phyloP scores from a whole-genome alignment of 1,140 invertebrate genomes.

The Gryllus bimaculatus region DNA sequence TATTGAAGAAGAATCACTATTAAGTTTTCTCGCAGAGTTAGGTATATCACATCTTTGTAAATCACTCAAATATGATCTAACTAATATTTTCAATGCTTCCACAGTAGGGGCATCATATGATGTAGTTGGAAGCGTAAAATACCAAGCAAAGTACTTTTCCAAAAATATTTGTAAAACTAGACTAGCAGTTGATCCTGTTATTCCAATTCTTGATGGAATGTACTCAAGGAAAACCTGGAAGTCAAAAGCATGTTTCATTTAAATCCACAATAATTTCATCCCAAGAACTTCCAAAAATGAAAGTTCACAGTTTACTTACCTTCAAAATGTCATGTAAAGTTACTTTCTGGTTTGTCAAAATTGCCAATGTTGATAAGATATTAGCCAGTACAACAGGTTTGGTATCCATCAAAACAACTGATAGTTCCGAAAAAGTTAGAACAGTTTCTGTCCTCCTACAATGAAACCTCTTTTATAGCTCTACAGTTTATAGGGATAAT shows the following conservation, averaged over 20 bases:
- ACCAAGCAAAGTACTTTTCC: constrained; percentile 35
- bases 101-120: constrained; percentile 37
- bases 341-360: constrained; percentile 28
- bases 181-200: constrained; percentile 41
- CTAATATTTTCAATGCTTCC: constrained; percentile 44
- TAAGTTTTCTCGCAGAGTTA: not conserved
- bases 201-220: constrained; percentile 45
- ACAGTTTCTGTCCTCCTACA: not conserved
- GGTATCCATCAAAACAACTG: constrained; percentile 36
- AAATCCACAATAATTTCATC: not conserved
- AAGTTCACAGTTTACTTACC: constrained; percentile 25
- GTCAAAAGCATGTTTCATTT: not conserved
- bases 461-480: not conserved
- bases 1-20: not conserved
- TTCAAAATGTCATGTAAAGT: constrained; percentile 45
- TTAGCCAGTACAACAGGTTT: constrained; percentile 38
- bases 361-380: constrained; percentile 36
- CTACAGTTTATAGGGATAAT: not conserved
- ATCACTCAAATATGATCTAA: constrained; percentile 44
- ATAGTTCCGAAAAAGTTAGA: constrained; percentile 17
- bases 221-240: constrained; percentile 44
- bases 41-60: constrained; percentile 28
- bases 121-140: constrained; percentile 23
- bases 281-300: not conserved
- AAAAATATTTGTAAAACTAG: constrained; percentile 38